Percentiles rank a stretch among this genome's conserved stretches.
phyloP scores from a whole-genome alignment of 2,113 vertebrate genomes.

The Formicarius rufipectus region DNA sequence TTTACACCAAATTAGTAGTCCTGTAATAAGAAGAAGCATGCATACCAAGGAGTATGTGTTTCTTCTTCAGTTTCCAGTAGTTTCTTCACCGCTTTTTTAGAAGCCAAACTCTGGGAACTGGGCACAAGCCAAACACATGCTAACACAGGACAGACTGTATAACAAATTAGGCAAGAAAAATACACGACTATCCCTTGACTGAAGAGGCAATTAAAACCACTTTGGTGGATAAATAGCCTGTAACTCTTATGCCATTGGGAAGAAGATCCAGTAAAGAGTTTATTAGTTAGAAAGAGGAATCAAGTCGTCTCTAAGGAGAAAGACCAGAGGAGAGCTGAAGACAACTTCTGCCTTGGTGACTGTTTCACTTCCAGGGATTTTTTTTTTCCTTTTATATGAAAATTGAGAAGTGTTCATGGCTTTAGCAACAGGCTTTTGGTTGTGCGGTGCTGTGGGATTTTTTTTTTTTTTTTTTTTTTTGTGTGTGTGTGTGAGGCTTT shows the following conservation, averaged over 20 bases:
- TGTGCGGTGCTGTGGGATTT: not conserved
- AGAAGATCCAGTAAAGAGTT: not conserved
- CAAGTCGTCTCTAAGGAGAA: not conserved
- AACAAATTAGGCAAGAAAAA: conserved; percentile 16
- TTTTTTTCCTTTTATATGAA: conserved; percentile 40
- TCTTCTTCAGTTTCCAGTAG: not conserved
- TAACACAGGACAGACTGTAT: not conserved
- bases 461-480: not conserved
- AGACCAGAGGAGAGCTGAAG: not conserved
- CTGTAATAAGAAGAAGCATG: not conserved
- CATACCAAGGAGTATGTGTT: not conserved
- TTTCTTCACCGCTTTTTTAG: not conserved
- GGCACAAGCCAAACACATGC: not conserved
- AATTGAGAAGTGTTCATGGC: conserved; percentile 67
- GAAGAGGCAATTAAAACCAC: conserved; percentile 55
- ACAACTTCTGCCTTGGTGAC: not conserved
- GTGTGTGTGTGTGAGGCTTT: conserved; percentile 59
- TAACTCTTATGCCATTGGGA: conserved; percentile 6
- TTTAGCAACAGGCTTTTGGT: conserved; percentile 76
- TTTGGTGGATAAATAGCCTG: conserved; percentile 33
- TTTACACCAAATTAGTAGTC: not conserved
- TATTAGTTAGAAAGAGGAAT: conserved; percentile 20
- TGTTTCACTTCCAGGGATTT: conserved; percentile 72
- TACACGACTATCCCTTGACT: conserved; percentile 16
- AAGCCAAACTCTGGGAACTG: not conserved